Evolutionary conservation across 2,113 vertebrate species (phyloP).

Genomic region (Aegithalos caudatus): DNA sequence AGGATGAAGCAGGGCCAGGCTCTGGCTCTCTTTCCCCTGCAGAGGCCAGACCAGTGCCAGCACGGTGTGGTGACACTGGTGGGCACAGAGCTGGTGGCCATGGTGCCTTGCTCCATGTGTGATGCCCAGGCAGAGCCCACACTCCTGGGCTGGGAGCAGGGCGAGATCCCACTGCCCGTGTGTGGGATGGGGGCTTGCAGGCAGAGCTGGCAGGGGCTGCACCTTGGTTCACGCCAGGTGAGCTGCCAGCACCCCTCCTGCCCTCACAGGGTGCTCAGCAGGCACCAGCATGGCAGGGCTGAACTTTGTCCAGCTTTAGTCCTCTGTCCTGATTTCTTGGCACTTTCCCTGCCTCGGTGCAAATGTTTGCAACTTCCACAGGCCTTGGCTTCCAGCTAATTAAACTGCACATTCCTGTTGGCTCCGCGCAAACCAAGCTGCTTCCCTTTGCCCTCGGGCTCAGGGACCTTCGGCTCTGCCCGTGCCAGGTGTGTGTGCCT

Average conservation of each 20-base stretch:
- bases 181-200: rapidly evolving
- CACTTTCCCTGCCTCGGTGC: not conserved
- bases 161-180: not conserved
- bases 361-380: not conserved
- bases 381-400: slow-evolving; percentile 12
- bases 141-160: not conserved
- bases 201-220: not conserved
- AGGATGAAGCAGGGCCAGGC: not conserved
- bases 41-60: not conserved
- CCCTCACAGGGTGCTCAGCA: not conserved
- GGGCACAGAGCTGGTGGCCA: rapidly evolving
- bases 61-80: rapidly evolving
- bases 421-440: not conserved
- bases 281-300: not conserved
- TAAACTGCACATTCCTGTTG: not conserved
- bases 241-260: not conserved
- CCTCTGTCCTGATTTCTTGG: not conserved
- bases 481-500: not conserved
- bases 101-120: rapidly evolving
- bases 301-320: slow-evolving; percentile 21
- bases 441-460: not conserved
- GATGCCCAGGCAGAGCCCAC: not conserved
- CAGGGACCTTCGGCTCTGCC: not conserved
- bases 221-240: not conserved
- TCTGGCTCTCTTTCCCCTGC: not conserved